These are phyloP conservation scores for Xanthia togata DNA, from an alignment of 2,888 invertebrate genomes.

Conservation along the genomic window DNA sequence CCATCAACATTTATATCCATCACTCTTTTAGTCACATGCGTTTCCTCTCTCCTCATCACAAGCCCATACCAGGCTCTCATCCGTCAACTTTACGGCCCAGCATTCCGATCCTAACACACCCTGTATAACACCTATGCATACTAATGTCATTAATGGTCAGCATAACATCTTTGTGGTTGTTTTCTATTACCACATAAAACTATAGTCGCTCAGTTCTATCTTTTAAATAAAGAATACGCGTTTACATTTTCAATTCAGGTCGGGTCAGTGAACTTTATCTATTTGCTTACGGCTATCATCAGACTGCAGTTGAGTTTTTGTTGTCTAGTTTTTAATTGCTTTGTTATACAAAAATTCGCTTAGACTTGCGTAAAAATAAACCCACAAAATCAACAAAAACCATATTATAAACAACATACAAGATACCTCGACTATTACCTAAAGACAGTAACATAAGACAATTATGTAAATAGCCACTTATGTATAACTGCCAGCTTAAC, in stretches of 20 bases:
- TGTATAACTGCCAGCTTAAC: constrained; percentile 49
- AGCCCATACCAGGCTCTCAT: no score
- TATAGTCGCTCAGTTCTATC: neutral
- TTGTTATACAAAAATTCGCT: neutral
- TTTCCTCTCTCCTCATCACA: no score
- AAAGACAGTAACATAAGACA: constrained; percentile 49
- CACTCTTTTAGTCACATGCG: no score
- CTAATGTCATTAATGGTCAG: no score
- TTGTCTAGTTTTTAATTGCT: neutral
- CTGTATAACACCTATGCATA: no score
- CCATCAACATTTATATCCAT: no score
- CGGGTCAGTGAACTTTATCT: constrained; percentile 8
- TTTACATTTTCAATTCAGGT: constrained; percentile 14
- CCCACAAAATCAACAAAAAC: neutral
- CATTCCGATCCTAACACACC: no score
- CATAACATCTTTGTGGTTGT: no score
- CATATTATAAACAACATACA: neutral
- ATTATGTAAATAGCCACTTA: constrained; percentile 55
- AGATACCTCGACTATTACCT: constrained; percentile 8
- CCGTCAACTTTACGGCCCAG: no score
- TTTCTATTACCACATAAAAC: neutral
- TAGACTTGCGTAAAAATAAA: neutral
- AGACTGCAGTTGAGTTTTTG: neutral
- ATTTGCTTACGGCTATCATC: constrained; percentile 4
- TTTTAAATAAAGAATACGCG: neutral